These are phyloP conservation scores for Rotaria magnacalcarata DNA, from an alignment of 2,888 invertebrate species.

Conservation along the genomic window DNA sequence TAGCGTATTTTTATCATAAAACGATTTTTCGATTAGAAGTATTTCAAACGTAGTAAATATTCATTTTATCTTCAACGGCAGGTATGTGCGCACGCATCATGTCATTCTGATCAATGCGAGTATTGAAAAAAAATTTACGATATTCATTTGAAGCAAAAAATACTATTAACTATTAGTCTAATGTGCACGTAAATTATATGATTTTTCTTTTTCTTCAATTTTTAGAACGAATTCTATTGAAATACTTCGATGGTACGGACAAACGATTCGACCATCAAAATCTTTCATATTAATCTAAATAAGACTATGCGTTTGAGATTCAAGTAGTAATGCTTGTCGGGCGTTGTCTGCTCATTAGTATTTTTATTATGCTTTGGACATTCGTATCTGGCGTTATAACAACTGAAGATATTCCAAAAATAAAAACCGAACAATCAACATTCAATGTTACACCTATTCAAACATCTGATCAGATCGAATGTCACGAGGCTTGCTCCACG, in stretches of 20 bases:
- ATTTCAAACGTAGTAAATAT: no score
- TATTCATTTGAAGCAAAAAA: no score
- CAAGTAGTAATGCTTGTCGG: not conserved
- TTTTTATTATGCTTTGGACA: not conserved
- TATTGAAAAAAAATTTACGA: no score
- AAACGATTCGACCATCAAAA: not conserved
- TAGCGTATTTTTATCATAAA: not conserved
- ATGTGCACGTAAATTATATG: no score
- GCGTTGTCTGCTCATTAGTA: not conserved
- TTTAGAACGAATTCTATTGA: not conserved
- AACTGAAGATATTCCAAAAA: not conserved
- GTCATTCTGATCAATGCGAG: no score
- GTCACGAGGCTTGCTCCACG: not conserved
- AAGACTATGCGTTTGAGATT: not conserved
- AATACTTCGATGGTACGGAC: not conserved
- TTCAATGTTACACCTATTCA: not conserved
- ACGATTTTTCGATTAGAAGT: not conserved
- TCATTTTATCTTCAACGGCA: no score
- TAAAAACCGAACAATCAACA: not conserved
- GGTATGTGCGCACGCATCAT: no score
- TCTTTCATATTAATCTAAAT: not conserved
- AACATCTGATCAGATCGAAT: not conserved
- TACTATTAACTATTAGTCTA: not conserved
- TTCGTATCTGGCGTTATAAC: not conserved
- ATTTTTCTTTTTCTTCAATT: not conserved